Base-by-base conservation (phyloP, 1,140 invertebrate species). In the Neodiprion virginianus region DNA sequence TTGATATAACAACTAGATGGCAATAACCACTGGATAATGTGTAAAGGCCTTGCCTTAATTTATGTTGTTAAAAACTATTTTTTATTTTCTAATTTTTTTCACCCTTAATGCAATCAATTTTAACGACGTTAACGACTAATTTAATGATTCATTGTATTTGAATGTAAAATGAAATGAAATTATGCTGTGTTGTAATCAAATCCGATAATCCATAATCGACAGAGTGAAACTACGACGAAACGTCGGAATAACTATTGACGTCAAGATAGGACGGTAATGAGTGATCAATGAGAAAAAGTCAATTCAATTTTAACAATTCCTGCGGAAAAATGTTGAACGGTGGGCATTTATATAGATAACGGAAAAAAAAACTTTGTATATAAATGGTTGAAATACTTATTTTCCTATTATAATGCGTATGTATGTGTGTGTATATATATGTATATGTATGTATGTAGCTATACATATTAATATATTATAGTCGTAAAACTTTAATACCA, bases 1-100 rank as follows among this genome's bases (percentile, higher is more conserved):
- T 84, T 84, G 81, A 82, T 69, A 76, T 83, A 83, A 84, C 76
- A 81, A 76, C 80, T 81, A 82, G 21, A 79, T 73, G 82, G 77
- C 79, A 76, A 82, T 72, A 80, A 79, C 77, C 78, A 74, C 77
- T 78, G 80, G 50, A 73, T 84, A 82, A 78, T 80, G 75, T 76
- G 77, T 81, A 81, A 73, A 79, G 75, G 74, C 72, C 70, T 73
- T 73, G 73, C 73, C 77, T 75, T 76, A 78, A 76, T 75, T 76
- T 79, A 79, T 74, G 81, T 40, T 40, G 77, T 80, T 82, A 81
- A 82, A 40, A 81, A 84, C 77, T 74, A 77, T 80, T 79, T 78
- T 40, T 40, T 40, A 40, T 40, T 40, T 40, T 40, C 28, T 40
- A 40, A 40, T 40, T 40, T 40, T 40, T 40, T 40, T 40, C 28